Percentiles rank a stretch among this genome's conserved stretches.
These are phyloP conservation scores for Phengaris alcon DNA, from an alignment of 2,888 invertebrate species.

Conservation along the genomic window DNA sequence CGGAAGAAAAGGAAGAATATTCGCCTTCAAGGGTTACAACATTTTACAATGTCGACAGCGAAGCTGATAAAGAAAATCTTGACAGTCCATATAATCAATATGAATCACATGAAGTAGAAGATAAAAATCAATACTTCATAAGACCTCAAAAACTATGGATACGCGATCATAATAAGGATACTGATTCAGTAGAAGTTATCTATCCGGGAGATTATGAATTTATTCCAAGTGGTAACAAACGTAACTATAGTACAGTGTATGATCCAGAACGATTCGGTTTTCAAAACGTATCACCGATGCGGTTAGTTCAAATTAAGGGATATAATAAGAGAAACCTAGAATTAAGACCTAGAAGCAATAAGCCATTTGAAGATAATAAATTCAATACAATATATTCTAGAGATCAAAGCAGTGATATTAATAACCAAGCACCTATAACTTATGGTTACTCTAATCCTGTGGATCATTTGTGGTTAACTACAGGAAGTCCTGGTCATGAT, in stretches of 20 bases:
- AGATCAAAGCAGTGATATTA: not conserved
- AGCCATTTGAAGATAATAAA: not conserved
- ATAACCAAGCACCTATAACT: slow-evolving; percentile 37
- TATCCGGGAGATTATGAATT: slow-evolving; percentile 4
- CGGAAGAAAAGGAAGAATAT: no score
- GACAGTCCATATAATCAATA: not conserved
- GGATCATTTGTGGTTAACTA: slow-evolving; percentile 44
- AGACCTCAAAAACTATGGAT: not conserved
- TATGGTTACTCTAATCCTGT: slow-evolving; percentile 46
- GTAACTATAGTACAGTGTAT: slow-evolving; percentile 1
- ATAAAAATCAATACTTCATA: not conserved
- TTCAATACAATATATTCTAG: not conserved
- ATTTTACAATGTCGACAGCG: not conserved
- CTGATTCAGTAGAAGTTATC: not conserved
- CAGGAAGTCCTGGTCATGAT: slow-evolving; percentile 35
- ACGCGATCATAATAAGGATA: not conserved
- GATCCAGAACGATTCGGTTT: not conserved
- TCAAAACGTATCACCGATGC: not conserved
- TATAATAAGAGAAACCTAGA: not conserved
- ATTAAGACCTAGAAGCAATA: not conserved
- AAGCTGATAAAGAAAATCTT: not conserved
- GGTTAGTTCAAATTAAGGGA: not conserved
- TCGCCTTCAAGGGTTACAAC: not conserved
- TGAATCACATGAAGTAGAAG: not conserved
- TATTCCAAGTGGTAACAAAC: not conserved